phyloP scores from a whole-genome alignment of 2,113 vertebrate species.

The Tachycineta bicolor region DNA sequence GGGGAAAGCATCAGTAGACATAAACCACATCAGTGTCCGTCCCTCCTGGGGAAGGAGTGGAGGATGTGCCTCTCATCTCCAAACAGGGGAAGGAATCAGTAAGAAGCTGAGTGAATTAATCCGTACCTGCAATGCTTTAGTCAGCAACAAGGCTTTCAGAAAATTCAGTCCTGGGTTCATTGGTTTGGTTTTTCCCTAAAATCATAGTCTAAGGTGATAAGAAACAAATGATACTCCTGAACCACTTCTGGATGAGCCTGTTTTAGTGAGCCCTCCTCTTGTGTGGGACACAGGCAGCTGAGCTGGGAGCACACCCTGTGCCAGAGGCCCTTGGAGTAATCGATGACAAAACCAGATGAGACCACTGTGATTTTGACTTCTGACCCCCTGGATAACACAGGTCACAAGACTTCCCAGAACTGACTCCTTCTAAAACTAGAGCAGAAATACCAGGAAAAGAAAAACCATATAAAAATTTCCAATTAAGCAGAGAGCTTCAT shows the following conservation, averaged over 20 bases:
- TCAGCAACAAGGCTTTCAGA: neutral
- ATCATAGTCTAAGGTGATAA: neutral
- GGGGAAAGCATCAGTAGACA: neutral
- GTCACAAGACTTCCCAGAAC: constrained; percentile 12
- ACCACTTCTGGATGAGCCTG: neutral
- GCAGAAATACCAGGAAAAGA: neutral
- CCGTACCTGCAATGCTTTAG: neutral
- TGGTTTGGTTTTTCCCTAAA: neutral
- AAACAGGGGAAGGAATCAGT: neutral
- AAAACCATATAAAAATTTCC: constrained; percentile 1
- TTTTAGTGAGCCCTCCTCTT: neutral
- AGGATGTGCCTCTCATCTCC: neutral
- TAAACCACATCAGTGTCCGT: neutral
- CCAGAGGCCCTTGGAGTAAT: neutral
- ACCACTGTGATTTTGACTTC: neutral
- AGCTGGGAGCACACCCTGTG: fast-evolving
- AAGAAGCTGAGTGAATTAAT: neutral
- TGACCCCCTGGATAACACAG: neutral
- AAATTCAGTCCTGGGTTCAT: neutral
- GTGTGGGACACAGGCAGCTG: neutral
- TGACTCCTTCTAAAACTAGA: neutral
- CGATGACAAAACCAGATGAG: neutral
- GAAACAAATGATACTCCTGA: neutral
- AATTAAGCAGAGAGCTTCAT: neutral
- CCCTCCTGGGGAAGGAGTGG: neutral